These are phyloP conservation scores for Drepanosiphum platanoidis DNA, from an alignment of 2,888 invertebrate species.

Conservation along the genomic window DNA sequence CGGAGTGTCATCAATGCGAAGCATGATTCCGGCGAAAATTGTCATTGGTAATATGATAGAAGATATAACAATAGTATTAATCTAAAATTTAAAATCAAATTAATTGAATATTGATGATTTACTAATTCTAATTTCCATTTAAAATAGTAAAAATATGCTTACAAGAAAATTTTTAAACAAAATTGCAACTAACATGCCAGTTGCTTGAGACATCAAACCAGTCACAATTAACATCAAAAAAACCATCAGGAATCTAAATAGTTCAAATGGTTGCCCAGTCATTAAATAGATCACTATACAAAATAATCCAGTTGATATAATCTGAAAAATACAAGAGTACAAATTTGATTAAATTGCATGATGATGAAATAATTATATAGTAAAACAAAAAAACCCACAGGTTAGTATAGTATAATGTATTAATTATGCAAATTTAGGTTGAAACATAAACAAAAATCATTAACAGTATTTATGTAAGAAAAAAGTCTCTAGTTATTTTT, in stretches of 20 bases:
- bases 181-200: slow-evolving; percentile 61
- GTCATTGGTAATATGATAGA: slow-evolving; percentile 87
- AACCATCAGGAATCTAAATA: slow-evolving; percentile 83
- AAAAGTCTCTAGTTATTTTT: too few relatives aligned
- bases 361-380: background rate
- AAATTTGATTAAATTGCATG: background rate
- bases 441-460: background rate
- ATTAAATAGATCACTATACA: slow-evolving; percentile 93
- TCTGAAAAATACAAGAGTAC: slow-evolving; percentile 72
- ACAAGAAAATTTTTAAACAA: slow-evolving; percentile 55
- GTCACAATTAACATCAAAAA: slow-evolving; percentile 57
- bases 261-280: slow-evolving; percentile 93
- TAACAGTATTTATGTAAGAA: too few relatives aligned
- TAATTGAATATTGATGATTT: background rate
- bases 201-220: slow-evolving; percentile 61
- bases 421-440: background rate
- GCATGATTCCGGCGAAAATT: slow-evolving; percentile 92
- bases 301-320: slow-evolving; percentile 86
- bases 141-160: background rate
- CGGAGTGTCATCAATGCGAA: slow-evolving; percentile 84
- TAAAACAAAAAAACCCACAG: background rate
- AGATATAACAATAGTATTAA: slow-evolving; percentile 91
- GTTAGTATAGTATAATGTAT: too few relatives aligned
- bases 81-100: slow-evolving; percentile 71
- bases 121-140: background rate